Evolutionary conservation across 1,140 invertebrate species (phyloP), one percentile per base, ranked within the genome.

Genomic region (Scaptodrosophila lebanonensis): DNA sequence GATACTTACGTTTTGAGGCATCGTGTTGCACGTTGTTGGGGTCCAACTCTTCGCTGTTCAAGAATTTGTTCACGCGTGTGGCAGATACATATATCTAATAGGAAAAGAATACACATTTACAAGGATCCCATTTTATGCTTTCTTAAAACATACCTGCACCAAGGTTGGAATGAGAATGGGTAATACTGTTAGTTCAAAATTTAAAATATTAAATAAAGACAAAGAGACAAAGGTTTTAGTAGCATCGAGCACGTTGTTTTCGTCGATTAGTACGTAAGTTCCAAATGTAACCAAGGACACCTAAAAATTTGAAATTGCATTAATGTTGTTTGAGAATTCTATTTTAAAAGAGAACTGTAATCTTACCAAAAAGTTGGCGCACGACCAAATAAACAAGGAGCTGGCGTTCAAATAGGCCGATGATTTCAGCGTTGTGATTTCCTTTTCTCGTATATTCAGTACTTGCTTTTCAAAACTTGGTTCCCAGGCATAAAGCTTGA

Each of bases 191-290:
- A 97, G 89, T 69, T 97, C 97, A 88, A 98, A 97, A 83, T 97
- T 92, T 67, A 99, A 92, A 72, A 99, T 97, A 89, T 99, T 99
- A 90, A 99, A 99, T 75, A 99, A 92, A 85, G 97, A 95, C 66
- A 99, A 90, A 65, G 97, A 96, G 58, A 99, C 97, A 90, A 99
- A 99, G 65, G 95, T 98, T 83, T 91, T 97, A 86, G 92, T 91
- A 68, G 97, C 93, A 87, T 97, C 93, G 83, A 99, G 89, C 50
- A 95, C 90, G 84, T 91, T 90, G 86, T 95, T 93, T 84, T 94
- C 92, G 87, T 94, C 93, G 79, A 93, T 90, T 86, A 97, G 88
- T 70, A 97, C 93, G 89, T 93, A 98, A 53, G 95, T 95, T 68
- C 93, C 93, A 88, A 99, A 99, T 71, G 96, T 95, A 53, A 95